A percentile compares a stretch with the other conserved stretches of the same genome.
Evolutionary conservation across 2,797 vertebrate genomes (phyloP).

Genomic region (Poeciliopsis presidionis): DNA sequence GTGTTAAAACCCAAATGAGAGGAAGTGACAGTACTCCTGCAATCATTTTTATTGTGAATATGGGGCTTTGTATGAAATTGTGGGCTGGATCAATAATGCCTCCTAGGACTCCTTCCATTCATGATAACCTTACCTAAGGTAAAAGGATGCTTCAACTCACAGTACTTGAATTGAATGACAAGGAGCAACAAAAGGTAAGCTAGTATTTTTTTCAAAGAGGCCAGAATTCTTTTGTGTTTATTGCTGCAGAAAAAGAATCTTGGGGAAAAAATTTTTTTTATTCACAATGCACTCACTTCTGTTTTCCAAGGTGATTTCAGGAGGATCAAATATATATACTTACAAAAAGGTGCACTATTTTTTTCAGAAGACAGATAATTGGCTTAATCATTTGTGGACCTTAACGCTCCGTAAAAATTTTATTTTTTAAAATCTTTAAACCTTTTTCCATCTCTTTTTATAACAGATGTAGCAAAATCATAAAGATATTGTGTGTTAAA

Average conservation of each 20-base stretch:
- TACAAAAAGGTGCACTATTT: not conserved
- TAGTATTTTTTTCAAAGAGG: conserved; percentile 37
- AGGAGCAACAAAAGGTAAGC: conserved; percentile 36
- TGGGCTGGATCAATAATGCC: conserved; percentile 70
- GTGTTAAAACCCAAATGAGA: conserved; percentile 63
- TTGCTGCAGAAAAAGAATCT: conserved; percentile 42
- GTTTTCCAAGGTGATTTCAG: conserved; percentile 13
- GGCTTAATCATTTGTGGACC: not conserved
- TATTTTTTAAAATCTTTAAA: not conserved
- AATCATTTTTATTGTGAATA: conserved; percentile 61
- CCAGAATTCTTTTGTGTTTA: conserved; percentile 36
- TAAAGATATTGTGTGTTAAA: not conserved
- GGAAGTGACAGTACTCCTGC: conserved; percentile 57
- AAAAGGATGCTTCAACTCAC: conserved; percentile 36
- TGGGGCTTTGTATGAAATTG: conserved; percentile 65
- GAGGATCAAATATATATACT: conserved; percentile 1
- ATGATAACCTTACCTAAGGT: conserved; percentile 68
- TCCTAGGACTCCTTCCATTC: conserved; percentile 66
- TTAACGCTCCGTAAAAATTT: not conserved
- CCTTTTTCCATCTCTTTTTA: not conserved
- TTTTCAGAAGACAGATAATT: not conserved
- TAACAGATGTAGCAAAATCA: not conserved
- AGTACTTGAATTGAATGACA: conserved; percentile 59
- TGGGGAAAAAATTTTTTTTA: conserved; percentile 9
- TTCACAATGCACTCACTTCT: conserved; percentile 3